These are phyloP conservation scores for Sylvilagus bachmani DNA, from an alignment of 2,113 vertebrate genomes.

Conservation along the genomic window DNA sequence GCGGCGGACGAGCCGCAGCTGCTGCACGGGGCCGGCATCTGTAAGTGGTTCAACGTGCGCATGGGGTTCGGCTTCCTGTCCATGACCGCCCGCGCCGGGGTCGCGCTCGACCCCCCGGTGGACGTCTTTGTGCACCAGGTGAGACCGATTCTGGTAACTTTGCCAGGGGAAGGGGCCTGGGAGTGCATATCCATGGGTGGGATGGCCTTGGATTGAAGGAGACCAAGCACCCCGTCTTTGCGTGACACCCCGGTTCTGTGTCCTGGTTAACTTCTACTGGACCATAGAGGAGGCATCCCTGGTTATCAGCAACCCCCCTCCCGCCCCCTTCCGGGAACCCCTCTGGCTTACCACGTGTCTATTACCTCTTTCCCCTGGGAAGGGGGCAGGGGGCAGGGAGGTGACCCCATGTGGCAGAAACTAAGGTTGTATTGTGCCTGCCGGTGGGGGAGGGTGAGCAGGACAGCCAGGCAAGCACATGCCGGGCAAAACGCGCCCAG, in stretches of 20 bases:
- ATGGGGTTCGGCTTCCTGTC: slow-evolving; percentile 99
- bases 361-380: slow-evolving; percentile 79
- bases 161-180: neutral
- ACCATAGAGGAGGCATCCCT: neutral
- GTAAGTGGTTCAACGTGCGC: slow-evolving; percentile 99
- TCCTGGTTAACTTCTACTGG: neutral
- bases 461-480: slow-evolving; percentile 71
- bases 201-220: neutral
- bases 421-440: slow-evolving; percentile 83
- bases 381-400: slow-evolving; percentile 78
- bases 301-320: slow-evolving; percentile 24
- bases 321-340: slow-evolving; percentile 67
- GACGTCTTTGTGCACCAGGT: slow-evolving; percentile 99
- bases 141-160: slow-evolving; percentile 76
- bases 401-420: slow-evolving; percentile 81
- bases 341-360: slow-evolving; percentile 79
- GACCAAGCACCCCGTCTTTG: neutral
- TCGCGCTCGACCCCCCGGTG: slow-evolving; percentile 94
- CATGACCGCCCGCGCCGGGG: slow-evolving; percentile 95
- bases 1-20: slow-evolving; percentile 88
- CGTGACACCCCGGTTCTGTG: slow-evolving; percentile 41
- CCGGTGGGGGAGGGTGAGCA: slow-evolving; percentile 77
- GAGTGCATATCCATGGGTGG: neutral
- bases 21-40: slow-evolving; percentile 93
- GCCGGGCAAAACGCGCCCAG: slow-evolving; percentile 26